Base-by-base conservation (phyloP, 2,888 invertebrate species). In the Malachius bipustulatus region DNA sequence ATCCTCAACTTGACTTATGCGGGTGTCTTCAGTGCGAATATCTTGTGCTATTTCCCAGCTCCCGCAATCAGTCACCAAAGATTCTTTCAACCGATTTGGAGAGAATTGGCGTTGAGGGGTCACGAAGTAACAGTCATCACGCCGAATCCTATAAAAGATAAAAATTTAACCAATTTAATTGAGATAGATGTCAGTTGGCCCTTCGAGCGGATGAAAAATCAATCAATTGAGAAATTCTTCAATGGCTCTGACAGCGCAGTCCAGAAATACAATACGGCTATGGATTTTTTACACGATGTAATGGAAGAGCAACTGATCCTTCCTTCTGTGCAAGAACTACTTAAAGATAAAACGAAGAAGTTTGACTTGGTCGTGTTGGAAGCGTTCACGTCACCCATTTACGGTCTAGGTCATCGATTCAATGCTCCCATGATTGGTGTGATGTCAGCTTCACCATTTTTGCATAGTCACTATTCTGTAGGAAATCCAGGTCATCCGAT, bases 21-120 rank as follows among this genome's bases (percentile, higher is more conserved):
- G n/a, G n/a, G n/a, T n/a, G n/a, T n/a, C n/a, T n/a, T n/a, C n/a
- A n/a, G n/a, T n/a, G 56, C 56, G 1, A 50, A 46, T 39, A 64
- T 65, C 32, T 43, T 65, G 30, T 57, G 50, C 0, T 45, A 62
- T 1, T 48, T 60, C 27, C 49, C 60, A 3, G 47, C 54, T 3
- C 57, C 65, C 2, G 59, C 62, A 2, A 55, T 56, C 26, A 66
- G 65, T 41, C 65, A 66, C 40, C 65, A 65, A 47, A 46, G 58
- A 1, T 55, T 60, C 1, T 63, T 51, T 48, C 54, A 55, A 16
- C 52, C 56, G 6, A 47, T 67, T 4, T 55, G 59, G 35, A 45
- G 53, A 13, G 60, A 58, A 16, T 45, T 69, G 26, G 56, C 57
- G 1, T 47, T 51, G 28, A 51, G 58, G 32, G 66, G 65, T 11